These are phyloP conservation scores for Habropoda laboriosa DNA, from an alignment of 1,140 invertebrate genomes.

Conservation along the genomic window DNA sequence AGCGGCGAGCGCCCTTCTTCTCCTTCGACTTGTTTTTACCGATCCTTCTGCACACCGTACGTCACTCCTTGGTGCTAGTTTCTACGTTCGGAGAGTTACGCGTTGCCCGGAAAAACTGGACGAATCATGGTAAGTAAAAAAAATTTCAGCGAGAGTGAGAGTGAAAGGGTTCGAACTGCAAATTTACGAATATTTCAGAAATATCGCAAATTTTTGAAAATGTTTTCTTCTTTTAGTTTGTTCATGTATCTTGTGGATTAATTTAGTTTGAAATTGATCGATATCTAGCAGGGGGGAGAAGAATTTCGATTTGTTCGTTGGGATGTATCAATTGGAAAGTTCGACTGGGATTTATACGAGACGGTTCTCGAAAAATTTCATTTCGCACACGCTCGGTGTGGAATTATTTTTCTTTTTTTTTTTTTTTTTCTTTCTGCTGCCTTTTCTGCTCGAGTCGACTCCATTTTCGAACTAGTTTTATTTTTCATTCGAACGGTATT, in stretches of 20 bases:
- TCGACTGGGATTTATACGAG: too few species aligned
- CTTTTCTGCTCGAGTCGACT: background rate
- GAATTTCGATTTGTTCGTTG: too few species aligned
- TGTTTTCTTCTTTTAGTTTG: too few species aligned
- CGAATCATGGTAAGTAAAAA: constrained; percentile 56
- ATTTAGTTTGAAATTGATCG: too few species aligned
- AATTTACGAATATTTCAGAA: too few species aligned
- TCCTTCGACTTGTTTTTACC: background rate
- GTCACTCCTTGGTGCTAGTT: constrained; percentile 20
- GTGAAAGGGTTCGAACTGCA: background rate
- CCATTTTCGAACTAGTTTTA: constrained; percentile 41
- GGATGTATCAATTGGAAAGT: too few species aligned
- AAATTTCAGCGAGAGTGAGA: background rate
- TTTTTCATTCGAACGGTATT: constrained; percentile 54
- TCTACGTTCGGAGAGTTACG: background rate
- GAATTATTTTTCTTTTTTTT: background rate
- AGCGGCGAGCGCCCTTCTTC: background rate
- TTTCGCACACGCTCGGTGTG: background rate
- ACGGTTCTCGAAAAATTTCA: too few species aligned
- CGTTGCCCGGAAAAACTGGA: constrained; percentile 41
- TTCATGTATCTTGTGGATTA: too few species aligned
- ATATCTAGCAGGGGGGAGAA: too few species aligned
- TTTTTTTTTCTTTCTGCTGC: background rate
- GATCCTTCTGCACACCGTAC: constrained; percentile 9
- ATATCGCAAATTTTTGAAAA: too few species aligned